Evolutionary conservation across 1,140 invertebrate species (phyloP), one percentile per base, ranked within the genome.

Genomic region (Pseudomyrmex cubaensis): DNA sequence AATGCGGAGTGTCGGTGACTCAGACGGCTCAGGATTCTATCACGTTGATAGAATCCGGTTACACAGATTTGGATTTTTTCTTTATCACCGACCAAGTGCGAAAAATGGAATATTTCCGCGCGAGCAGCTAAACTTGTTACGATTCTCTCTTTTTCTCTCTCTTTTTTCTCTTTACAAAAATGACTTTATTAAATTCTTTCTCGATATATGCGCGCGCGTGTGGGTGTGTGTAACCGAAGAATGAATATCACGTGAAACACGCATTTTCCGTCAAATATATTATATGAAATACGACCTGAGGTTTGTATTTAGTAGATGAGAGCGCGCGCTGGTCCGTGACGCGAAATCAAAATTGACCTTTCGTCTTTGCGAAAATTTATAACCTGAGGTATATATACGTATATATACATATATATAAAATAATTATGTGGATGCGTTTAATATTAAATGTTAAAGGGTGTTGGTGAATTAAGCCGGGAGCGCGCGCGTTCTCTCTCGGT

Each of bases 91-190:
- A 67, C 15, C 15, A 78, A 22, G 35, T 67, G 22, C 44, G 35
- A 69, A 75, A 78, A 52, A 66, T 80, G 70, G 54, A 59, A 70
- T 80, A 80, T 72, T 70, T 52, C 50, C 46, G 54, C 25, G 50
- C 20, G 22, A 70, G 35, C 44, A 44, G 59, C 44, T 70, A 70
- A 70, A 59, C 54, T n/a, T 70, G n/a, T 80, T 70, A 59, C 66
- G 54, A 80, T 59, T 35, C 52, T 61, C 59, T 20, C 22, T 25
- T 1, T 10, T 44, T 22, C n/a, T 69, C 50, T 10, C 1, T 22
- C 20, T 22, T 1, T 22, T 35, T 50, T 35, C 64, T 61, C 59
- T 22, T 17, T 69, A 52, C 8, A 59, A n/a, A 59, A n/a, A 70
- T 9, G 25, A 12, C 12, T 44, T 8, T 70, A 22, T 13, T 9